Evolutionary conservation across 2,113 vertebrate genomes (phyloP).

Genomic region (Sylvicapra grimmia): DNA sequence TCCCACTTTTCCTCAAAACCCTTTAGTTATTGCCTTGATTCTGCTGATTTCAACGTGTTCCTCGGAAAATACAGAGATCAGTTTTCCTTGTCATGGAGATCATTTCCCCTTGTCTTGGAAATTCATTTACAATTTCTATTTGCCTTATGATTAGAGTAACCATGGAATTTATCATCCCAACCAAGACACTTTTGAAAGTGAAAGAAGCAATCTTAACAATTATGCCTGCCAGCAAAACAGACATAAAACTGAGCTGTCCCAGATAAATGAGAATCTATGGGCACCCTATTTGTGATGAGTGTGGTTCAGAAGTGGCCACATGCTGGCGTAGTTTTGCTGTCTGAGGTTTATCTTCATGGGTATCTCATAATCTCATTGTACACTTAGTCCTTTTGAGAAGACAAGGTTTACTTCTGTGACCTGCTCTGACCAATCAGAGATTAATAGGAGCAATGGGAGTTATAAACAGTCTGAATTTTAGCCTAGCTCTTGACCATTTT

Average conservation of each 20-base stretch:
- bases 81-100: background rate
- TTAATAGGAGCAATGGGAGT: slow-evolving; percentile 45
- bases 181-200: slow-evolving; percentile 24
- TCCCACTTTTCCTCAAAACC: background rate
- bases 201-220: background rate
- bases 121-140: slow-evolving; percentile 29
- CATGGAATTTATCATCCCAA: slow-evolving; percentile 15
- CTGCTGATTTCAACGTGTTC: background rate
- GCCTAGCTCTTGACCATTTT: slow-evolving; percentile 50
- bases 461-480: slow-evolving; percentile 54
- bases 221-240: slow-evolving; percentile 6
- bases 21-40: background rate
- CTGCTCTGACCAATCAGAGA: slow-evolving; percentile 23
- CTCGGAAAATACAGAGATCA: slow-evolving; percentile 1
- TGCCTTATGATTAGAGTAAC: background rate
- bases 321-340: slow-evolving; percentile 14
- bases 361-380: slow-evolving; percentile 36
- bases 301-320: slow-evolving; percentile 35
- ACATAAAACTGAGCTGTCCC: background rate
- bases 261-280: background rate
- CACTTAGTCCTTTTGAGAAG: slow-evolving; percentile 32
- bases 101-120: background rate
- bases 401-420: slow-evolving; percentile 37
- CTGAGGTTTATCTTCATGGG: slow-evolving; percentile 19
- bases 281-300: background rate